These are phyloP conservation scores for Gnathonemus longibarbis DNA, from an alignment of 2,113 vertebrate genomes.

Conservation along the genomic window DNA sequence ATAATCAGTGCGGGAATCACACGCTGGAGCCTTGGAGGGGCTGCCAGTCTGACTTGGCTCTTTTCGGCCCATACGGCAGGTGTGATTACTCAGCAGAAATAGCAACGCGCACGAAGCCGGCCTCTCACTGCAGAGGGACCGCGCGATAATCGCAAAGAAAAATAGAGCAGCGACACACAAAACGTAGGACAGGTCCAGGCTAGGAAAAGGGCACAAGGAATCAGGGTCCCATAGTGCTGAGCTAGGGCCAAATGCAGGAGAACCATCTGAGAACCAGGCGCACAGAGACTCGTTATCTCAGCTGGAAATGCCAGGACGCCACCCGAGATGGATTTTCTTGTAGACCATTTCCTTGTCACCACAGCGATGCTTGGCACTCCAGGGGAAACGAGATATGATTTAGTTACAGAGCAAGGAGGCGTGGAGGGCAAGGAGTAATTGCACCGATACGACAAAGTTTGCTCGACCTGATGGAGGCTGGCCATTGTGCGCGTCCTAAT, in stretches of 20 bases:
- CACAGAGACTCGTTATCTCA: background rate
- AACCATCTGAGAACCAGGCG: background rate
- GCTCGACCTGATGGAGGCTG: background rate
- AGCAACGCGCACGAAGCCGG: background rate
- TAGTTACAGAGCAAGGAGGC: background rate
- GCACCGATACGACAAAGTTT: background rate
- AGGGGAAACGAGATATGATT: background rate
- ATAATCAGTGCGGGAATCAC: background rate
- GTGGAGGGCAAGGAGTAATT: background rate
- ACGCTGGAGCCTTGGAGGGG: background rate
- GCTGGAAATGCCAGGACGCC: background rate
- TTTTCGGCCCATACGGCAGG: background rate
- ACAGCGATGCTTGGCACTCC: background rate
- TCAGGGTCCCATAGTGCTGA: background rate
- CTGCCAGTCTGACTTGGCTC: background rate
- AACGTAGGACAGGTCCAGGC: background rate
- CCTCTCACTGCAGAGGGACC: background rate
- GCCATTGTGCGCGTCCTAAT: background rate
- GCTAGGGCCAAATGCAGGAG: background rate
- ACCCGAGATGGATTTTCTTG: background rate
- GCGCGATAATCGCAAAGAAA: background rate
- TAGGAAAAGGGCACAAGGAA: background rate
- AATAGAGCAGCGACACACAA: background rate
- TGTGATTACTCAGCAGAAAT: background rate
- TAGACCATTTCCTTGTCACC: background rate